Base-by-base conservation (phyloP, 2,797 vertebrate species). In the Okamejei kenojei region DNA sequence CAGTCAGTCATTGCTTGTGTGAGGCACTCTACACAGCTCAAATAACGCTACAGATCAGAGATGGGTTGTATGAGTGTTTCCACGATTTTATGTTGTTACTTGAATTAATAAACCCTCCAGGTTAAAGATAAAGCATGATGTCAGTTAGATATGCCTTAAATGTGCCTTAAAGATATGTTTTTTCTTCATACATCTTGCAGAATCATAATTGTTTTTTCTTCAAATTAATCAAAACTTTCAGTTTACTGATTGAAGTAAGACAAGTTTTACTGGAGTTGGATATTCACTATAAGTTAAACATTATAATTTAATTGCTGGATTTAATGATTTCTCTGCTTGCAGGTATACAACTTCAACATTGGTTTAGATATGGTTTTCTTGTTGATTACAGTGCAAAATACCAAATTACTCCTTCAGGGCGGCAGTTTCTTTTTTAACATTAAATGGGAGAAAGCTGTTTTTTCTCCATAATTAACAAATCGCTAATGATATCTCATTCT, bases 401-500 rank as follows among this genome's bases (percentile, higher is more conserved):
- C n/a, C n/a, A 88, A 88, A 88, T 32, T 35, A 10, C 63, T 88
- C n/a, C 84, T 68, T 68, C 17, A 6, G 61, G 61, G 63, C 63
- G 65, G 84, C 19, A 88, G 35, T 68, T 88, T 63, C 35, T 68
- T 73, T 88, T 79, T 88, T 88, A 88, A 35, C 84, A 32, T 68
- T 65, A 88, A 88, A 68, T 88, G 63, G 84, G 63, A 88, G 63
- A 88, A 88, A 65, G n/a, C 29, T 88, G 84, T 68, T 88, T 68
- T 77, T 88, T 68, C 84, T 68, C 17, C 63, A 68, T 88, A 88
- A 88, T 88, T 88, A 88, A 65, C 84, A 88, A 88, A 88, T 19
- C n/a, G n/a, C n/a, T 68, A 65, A 88, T 88, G n/a, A 68, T 32
- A 88, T 88, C 63, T 88, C 84, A 68, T 88, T 88, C 84, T 88